A percentile compares a stretch with the other conserved stretches of the same genome.
Conservation (phyloP, 2,113 vertebrate species). For the Cathartes aura region DNA sequence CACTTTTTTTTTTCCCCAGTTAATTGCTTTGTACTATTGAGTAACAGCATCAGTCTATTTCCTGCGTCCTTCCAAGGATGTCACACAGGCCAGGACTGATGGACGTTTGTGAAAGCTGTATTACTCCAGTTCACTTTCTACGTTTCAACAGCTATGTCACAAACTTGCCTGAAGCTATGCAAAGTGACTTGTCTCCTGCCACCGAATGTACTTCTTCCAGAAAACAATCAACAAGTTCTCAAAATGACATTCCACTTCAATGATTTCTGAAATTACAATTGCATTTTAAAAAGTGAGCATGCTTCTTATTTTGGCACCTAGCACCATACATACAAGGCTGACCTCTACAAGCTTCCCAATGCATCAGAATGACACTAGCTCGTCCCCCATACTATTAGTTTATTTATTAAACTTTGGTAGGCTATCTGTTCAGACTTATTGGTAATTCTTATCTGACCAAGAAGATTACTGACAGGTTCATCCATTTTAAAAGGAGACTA, state of each 20-base stretch:
- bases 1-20: not conserved
- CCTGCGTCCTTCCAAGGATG: not conserved
- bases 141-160: not conserved
- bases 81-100: not conserved
- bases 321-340: not conserved
- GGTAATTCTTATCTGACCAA: conserved; percentile 53
- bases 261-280: not conserved
- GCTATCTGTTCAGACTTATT: conserved; percentile 31
- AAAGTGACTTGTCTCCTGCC: not conserved
- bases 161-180: not conserved
- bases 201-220: not conserved
- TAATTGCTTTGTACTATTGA: not conserved
- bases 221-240: not conserved
- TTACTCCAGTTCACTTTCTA: not conserved
- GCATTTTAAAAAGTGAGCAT: not conserved
- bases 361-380: not conserved
- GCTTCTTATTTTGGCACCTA: not conserved
- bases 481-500: conserved; percentile 48
- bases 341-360: not conserved
- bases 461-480: conserved; percentile 57
- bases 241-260: not conserved
- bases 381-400: not conserved
- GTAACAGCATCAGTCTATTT: not conserved
- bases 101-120: not conserved
- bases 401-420: conserved; percentile 48